phyloP scores from a whole-genome alignment of 2,888 invertebrate species.

The Entomobrya multifasciata region DNA sequence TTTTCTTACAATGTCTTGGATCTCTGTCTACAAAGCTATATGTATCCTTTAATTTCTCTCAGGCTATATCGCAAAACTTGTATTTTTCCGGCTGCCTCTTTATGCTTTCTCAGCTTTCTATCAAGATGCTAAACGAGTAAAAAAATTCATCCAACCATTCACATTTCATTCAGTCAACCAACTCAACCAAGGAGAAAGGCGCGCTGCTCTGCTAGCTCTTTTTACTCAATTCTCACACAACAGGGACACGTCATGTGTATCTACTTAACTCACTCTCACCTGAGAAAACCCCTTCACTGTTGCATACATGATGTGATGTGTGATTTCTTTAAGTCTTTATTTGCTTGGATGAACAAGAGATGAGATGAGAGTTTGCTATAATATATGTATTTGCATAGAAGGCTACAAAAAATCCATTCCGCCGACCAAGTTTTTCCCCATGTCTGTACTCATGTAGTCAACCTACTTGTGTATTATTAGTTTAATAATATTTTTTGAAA shows the following conservation, averaged over 20 bases:
- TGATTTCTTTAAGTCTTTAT: neutral
- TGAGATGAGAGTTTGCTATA: neutral
- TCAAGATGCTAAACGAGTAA: slow-evolving; percentile 13
- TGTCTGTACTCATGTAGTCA: too few relatives aligned
- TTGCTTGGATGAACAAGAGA: slow-evolving; percentile 23
- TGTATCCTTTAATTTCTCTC: neutral
- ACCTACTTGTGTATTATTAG: too few relatives aligned
- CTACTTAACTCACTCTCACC: neutral
- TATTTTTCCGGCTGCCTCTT: neutral
- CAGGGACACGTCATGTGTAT: neutral
- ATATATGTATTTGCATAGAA: too few relatives aligned
- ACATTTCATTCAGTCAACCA: slow-evolving; percentile 24
- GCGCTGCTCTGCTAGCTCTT: neutral
- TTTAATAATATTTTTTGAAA: too few relatives aligned
- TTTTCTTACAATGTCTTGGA: neutral
- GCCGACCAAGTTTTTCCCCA: too few relatives aligned
- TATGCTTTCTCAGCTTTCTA: slow-evolving; percentile 1
- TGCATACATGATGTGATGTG: neutral
- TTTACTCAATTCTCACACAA: neutral
- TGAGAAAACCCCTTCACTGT: neutral
- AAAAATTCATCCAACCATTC: slow-evolving; percentile 25
- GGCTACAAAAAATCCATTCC: too few relatives aligned
- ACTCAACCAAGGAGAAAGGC: neutral
- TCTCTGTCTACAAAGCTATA: too few relatives aligned
- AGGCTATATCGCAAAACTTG: too few relatives aligned